phyloP scores from a whole-genome alignment of 2,888 invertebrate species.

The Thereva nobilitata region DNA sequence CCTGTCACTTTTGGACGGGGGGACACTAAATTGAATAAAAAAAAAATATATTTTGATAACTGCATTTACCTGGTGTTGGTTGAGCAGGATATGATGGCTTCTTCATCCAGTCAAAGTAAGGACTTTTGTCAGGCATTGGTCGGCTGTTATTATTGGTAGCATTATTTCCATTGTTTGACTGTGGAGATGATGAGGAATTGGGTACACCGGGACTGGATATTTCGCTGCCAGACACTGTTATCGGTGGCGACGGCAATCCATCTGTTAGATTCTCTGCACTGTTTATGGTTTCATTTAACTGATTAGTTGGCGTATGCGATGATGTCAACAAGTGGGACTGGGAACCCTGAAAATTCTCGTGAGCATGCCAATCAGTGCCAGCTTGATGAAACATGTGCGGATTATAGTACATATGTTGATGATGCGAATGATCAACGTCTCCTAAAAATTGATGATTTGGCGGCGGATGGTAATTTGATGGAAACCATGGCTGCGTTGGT shows the following conservation, averaged over 20 bases:
- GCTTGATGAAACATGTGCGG: conserved; percentile 61
- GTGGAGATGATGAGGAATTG: conserved; percentile 54
- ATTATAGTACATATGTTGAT: conserved; percentile 59
- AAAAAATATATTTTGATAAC: neutral
- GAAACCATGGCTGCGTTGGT: conserved; percentile 58
- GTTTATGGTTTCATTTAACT: conserved; percentile 47
- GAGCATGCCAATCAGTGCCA: conserved; percentile 55
- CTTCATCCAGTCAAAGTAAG: conserved; percentile 92
- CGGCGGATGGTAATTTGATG: conserved; percentile 58
- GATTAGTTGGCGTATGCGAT: conserved; percentile 40
- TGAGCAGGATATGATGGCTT: conserved; percentile 83
- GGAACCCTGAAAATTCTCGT: conserved; percentile 61
- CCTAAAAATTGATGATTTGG: conserved; percentile 57
- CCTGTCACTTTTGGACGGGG: no score
- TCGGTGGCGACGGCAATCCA: conserved; percentile 62
- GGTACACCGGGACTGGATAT: conserved; percentile 64
- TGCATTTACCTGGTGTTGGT: conserved; percentile 74
- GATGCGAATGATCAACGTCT: conserved; percentile 58
- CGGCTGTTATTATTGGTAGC: conserved; percentile 50
- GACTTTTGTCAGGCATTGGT: conserved; percentile 75
- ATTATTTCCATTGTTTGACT: conserved; percentile 48
- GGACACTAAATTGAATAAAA: neutral
- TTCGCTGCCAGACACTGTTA: conserved; percentile 65
- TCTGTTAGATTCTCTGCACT: conserved; percentile 50
- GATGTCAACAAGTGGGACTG: conserved; percentile 58